A percentile compares a stretch with the other conserved stretches of the same genome.
Conservation (phyloP, 2,797 vertebrate species). For the Pachyuromys duprasi region DNA sequence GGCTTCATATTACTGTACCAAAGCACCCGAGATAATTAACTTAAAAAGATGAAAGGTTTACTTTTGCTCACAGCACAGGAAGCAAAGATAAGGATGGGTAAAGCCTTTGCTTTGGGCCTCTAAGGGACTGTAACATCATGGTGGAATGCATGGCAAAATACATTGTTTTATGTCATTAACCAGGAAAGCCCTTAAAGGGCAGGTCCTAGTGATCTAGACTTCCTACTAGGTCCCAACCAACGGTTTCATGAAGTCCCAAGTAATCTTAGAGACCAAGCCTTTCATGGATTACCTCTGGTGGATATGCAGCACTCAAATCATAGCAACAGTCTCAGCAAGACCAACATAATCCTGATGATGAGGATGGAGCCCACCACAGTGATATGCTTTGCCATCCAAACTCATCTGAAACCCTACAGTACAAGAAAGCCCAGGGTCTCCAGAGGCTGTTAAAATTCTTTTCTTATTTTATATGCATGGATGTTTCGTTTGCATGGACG, state of each 20-base stretch:
- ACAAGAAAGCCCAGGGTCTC: not conserved
- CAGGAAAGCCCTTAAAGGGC: not conserved
- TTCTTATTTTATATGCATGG: not conserved
- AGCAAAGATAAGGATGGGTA: not conserved
- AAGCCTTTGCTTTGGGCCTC: not conserved
- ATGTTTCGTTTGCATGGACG: not conserved
- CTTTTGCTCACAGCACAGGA: not conserved
- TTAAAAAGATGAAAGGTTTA: not conserved
- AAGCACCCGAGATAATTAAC: not conserved
- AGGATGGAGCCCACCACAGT: not conserved
- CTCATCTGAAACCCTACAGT: not conserved
- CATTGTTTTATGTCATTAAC: not conserved
- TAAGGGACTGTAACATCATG: too few relatives aligned
- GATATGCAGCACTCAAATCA: not conserved
- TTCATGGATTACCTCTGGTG: not conserved
- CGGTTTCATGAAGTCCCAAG: not conserved
- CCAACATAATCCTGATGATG: not conserved
- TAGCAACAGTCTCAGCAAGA: not conserved
- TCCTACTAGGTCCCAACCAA: not conserved
- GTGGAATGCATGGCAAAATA: too few relatives aligned
- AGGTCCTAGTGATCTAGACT: not conserved
- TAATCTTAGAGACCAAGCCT: too few relatives aligned
- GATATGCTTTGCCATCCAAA: not conserved
- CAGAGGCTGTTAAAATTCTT: constrained; percentile 16
- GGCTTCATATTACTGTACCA: not conserved